A percentile compares a stretch with the other conserved stretches of the same genome.
phyloP scores from a whole-genome alignment of 2,113 vertebrate species.

The Crotalus tigris region DNA sequence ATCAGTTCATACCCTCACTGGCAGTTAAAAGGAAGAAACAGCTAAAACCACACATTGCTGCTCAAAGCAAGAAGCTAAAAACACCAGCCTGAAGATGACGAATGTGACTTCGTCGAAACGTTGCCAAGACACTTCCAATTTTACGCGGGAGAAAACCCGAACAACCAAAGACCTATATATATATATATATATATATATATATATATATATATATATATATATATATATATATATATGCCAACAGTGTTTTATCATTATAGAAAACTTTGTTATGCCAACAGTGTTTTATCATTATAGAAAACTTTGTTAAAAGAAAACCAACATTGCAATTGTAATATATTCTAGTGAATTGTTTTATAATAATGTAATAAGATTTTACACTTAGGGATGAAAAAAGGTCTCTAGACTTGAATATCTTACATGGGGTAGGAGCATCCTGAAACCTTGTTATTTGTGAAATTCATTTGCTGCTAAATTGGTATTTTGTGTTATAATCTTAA shows the following conservation, averaged over 20 bases:
- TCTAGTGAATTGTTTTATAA: slow-evolving; percentile 15
- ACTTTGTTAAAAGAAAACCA: slow-evolving; percentile 37
- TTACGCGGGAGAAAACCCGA: too few species aligned
- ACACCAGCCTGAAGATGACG: too few species aligned
- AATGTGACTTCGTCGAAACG: too few species aligned
- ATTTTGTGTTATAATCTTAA: slow-evolving; percentile 5
- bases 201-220: not conserved
- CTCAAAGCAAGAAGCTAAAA: too few species aligned
- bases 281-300: slow-evolving; percentile 13
- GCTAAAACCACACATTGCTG: too few species aligned
- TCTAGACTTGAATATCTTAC: not conserved
- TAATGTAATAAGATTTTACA: slow-evolving; percentile 7
- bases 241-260: slow-evolving; percentile 11
- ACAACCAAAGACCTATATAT: too few species aligned
- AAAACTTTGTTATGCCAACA: slow-evolving; percentile 15
- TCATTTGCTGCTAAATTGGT: not conserved
- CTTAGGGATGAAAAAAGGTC: not conserved
- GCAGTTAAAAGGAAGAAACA: too few species aligned
- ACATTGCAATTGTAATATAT: slow-evolving; percentile 19
- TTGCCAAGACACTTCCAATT: too few species aligned
- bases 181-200: too few species aligned
- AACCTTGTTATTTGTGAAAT: slow-evolving; percentile 28
- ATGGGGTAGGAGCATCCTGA: slow-evolving; percentile 24
- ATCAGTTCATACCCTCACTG: too few species aligned
- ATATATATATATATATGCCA: not conserved